A percentile compares a stretch with the other conserved stretches of the same genome.
phyloP scores from a whole-genome alignment of 2,113 vertebrate species.

The Malurus alboscapulatus region DNA sequence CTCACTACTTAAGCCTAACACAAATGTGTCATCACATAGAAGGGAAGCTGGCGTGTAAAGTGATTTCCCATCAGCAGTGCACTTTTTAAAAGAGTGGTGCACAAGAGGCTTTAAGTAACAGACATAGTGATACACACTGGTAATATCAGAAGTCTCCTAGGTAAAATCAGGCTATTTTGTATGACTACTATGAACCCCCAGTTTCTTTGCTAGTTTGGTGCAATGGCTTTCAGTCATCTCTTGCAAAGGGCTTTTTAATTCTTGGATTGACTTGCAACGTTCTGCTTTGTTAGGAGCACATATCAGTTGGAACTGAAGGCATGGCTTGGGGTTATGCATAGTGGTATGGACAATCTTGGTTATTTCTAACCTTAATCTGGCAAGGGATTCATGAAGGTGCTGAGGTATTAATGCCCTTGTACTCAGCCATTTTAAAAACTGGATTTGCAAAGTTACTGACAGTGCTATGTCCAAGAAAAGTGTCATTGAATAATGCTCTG shows the following conservation, averaged over 20 bases:
- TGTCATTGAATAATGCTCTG: neutral
- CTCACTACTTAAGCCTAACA: neutral
- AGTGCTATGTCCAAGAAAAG: neutral
- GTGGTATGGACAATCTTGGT: neutral
- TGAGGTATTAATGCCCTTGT: neutral
- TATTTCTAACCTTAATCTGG: neutral
- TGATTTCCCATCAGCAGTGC: neutral
- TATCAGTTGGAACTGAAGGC: neutral
- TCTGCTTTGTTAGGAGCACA: neutral
- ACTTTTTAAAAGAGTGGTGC: neutral
- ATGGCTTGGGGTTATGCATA: neutral
- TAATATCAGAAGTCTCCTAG: neutral
- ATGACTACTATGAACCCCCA: neutral
- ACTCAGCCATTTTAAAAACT: neutral
- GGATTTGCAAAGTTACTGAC: neutral
- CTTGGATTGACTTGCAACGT: neutral
- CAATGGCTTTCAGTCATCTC: neutral
- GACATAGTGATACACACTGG: neutral
- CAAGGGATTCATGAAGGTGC: neutral
- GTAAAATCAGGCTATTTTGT: neutral
- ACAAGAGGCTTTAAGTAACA: neutral
- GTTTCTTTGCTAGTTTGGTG: neutral
- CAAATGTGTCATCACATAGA: neutral
- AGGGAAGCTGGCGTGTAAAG: neutral
- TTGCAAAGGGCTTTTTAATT: neutral